A percentile compares a stretch with the other conserved stretches of the same genome.
phyloP scores from a whole-genome alignment of 2,113 vertebrate species.

The Anser cygnoides region DNA sequence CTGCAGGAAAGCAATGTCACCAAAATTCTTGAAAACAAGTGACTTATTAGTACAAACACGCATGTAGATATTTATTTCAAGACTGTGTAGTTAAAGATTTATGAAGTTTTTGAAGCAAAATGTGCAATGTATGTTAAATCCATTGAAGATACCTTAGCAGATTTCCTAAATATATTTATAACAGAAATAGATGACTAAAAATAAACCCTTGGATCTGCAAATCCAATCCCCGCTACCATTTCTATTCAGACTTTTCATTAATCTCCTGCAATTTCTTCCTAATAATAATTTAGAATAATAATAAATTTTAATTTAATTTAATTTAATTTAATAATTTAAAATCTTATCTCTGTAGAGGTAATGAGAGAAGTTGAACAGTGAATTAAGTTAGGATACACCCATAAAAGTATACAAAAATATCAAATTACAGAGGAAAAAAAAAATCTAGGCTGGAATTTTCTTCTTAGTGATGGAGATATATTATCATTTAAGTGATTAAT shows the following conservation, averaged over 20 bases:
- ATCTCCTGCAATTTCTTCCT: neutral
- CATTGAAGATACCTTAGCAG: neutral
- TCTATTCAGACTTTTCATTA: neutral
- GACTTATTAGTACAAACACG: neutral
- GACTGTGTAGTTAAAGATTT: neutral
- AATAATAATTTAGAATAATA: no score
- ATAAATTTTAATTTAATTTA: no score
- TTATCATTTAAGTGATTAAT: neutral
- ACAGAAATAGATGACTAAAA: neutral
- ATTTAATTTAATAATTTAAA: neutral
- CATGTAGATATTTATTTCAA: neutral
- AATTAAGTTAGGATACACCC: neutral
- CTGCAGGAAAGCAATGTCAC: neutral
- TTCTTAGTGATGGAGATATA: neutral
- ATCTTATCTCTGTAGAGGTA: neutral
- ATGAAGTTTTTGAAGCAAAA: neutral
- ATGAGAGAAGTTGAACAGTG: neutral
- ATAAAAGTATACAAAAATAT: neutral
- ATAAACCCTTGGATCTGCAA: neutral
- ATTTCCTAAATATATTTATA: neutral
- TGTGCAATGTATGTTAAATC: neutral
- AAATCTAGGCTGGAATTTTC: neutral
- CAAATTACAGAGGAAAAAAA: neutral
- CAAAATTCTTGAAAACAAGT: neutral
- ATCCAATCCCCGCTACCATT: neutral